These are phyloP conservation scores for Empis livida DNA, from an alignment of 2,888 invertebrate species.

Conservation along the genomic window DNA sequence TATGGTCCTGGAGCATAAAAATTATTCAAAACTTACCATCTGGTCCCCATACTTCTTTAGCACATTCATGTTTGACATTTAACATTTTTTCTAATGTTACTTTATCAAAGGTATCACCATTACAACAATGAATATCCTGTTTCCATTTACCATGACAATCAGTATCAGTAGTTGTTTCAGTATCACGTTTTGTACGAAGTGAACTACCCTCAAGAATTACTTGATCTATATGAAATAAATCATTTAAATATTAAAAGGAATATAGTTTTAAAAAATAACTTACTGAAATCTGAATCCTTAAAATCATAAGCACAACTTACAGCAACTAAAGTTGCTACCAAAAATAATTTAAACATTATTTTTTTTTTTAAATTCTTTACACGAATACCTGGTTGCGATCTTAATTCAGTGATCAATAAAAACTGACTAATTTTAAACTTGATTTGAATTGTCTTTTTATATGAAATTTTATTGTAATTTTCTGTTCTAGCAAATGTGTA, in stretches of 20 bases:
- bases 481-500: too few relatives aligned
- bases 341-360: slow-evolving; percentile 8
- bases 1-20: too few relatives aligned
- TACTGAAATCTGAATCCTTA: slow-evolving; percentile 19
- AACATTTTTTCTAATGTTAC: slow-evolving; percentile 9
- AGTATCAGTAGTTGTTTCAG: slow-evolving; percentile 9
- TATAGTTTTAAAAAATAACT: slow-evolving; percentile 3
- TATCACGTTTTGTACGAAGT: slow-evolving; percentile 12
- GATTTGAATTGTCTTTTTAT: too few relatives aligned
- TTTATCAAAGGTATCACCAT: slow-evolving; percentile 13
- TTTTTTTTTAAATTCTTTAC: background rate
- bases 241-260: background rate
- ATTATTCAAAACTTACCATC: slow-evolving; percentile 10
- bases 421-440: too few relatives aligned
- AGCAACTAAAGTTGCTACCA: slow-evolving; percentile 9
- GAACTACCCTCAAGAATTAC: slow-evolving; percentile 15
- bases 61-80: slow-evolving; percentile 14
- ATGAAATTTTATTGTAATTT: too few relatives aligned
- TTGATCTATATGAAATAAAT: slow-evolving; percentile 14
- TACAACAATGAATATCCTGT: slow-evolving; percentile 16
- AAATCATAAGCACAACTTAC: slow-evolving; percentile 16
- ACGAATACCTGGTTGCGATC: too few relatives aligned
- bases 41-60: slow-evolving; percentile 12
- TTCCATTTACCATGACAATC: slow-evolving; percentile 12
- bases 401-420: background rate